These are phyloP conservation scores for Pangasius mekongensis DNA, from an alignment of 2,797 vertebrate genomes.

Conservation along the genomic window DNA sequence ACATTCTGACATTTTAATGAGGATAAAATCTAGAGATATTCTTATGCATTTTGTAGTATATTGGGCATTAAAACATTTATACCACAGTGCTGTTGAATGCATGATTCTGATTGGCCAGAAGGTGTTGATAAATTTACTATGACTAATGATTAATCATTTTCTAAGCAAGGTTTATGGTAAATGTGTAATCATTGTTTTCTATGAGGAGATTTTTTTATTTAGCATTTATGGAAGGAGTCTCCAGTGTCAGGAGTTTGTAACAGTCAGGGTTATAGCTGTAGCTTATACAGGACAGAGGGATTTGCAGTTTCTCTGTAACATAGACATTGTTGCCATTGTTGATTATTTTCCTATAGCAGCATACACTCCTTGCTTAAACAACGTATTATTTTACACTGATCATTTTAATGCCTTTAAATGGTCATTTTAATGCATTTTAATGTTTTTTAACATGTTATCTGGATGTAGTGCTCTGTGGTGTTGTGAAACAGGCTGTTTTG, in stretches of 20 bases:
- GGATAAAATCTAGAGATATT: neutral
- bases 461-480: neutral
- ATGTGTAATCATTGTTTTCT: neutral
- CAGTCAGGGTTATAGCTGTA: neutral
- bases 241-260: neutral
- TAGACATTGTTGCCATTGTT: too few species aligned
- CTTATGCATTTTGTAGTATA: neutral
- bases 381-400: neutral
- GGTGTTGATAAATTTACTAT: neutral
- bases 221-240: neutral
- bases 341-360: neutral
- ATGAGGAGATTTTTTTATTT: neutral
- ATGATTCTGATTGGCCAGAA: neutral
- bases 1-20: neutral
- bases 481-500: conserved; percentile 34
- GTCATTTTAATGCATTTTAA: neutral
- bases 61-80: neutral
- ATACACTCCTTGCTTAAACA: neutral
- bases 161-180: neutral
- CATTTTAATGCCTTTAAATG: neutral
- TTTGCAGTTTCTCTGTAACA: neutral
- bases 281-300: neutral
- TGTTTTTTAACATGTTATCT: neutral
- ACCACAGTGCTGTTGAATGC: neutral
- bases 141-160: too few species aligned